Conservation (phyloP, 2,797 vertebrate genomes). For the Siniperca scherzeri region DNA sequence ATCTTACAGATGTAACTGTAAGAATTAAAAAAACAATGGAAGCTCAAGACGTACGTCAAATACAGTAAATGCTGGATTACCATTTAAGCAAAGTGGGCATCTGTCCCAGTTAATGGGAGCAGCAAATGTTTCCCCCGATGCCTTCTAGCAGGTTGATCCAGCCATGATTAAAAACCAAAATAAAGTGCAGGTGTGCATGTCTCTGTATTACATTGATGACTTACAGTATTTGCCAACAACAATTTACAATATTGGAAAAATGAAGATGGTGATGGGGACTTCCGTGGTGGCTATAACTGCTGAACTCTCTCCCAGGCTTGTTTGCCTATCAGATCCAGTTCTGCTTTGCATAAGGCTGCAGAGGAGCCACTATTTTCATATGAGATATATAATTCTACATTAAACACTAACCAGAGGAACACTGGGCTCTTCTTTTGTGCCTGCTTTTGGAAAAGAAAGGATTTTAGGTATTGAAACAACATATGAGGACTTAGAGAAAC, state of each 20-base stretch:
- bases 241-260: not conserved
- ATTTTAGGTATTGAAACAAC: not conserved
- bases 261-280: not conserved
- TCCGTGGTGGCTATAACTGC: not conserved
- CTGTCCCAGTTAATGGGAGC: too few species aligned
- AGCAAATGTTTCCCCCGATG: too few species aligned
- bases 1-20: too few species aligned
- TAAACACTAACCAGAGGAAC: not conserved
- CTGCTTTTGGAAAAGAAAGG: not conserved
- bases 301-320: not conserved
- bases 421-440: not conserved
- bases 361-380: slow-evolving; percentile 1
- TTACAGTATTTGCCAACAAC: not conserved
- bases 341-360: slow-evolving; percentile 57
- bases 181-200: not conserved
- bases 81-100: too few species aligned
- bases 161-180: not conserved
- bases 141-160: too few species aligned
- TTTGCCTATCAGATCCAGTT: slow-evolving; percentile 36
- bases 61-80: too few species aligned
- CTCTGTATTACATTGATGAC: too few species aligned
- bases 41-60: too few species aligned
- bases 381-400: not conserved
- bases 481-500: not conserved
- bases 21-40: too few species aligned